Base-by-base conservation (phyloP, 2,113 vertebrate genomes). In the Gracilinanus agilis region DNA sequence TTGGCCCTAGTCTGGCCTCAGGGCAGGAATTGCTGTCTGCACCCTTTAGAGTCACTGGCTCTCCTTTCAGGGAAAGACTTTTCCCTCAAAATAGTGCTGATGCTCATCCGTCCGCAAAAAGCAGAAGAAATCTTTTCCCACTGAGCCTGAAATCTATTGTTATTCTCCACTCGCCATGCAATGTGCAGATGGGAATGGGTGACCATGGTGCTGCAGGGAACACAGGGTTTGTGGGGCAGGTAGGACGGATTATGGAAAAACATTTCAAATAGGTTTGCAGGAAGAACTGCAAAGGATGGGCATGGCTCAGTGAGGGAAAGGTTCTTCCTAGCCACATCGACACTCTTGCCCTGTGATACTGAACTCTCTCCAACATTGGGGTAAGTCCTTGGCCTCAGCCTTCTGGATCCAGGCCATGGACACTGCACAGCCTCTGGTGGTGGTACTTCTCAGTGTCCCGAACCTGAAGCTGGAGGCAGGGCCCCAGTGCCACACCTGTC, bases 31-130 rank as follows among this genome's bases (percentile, higher is more conserved):
- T 49, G 49, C 49, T 49, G 3, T 49, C 49, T 49, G 49, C 5
- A 25, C n/a, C 8, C 24, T 29, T 93, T 93, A 1, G 24, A 49
- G 54, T 24, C 40, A 0, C 67, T 13, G 24, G 91, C 92, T 95
- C 97, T 95, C 90, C 90, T 54, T 21, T 94, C 91, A 90, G 91
- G 58, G 1, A 44, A 58, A 90, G 9, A 5, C 49, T 67, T 3
- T 90, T 94, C n/a, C 53, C 0, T 90, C 90, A 12, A 19, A 19
- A 67, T 53, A 19, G 61, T 9, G 7, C 34, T 83, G 49, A 2
- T 2, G 1, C 44, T 29, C 7, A 4, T 56, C 55, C 53, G 29
- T 83, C 27, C 27, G 27, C 21, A 27, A 44, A 6, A 11, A 7
- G 44, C 8, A 40, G 90, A 44, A 23, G 49, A 16, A 13, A n/a